Evolutionary conservation across 2,888 invertebrate genomes (phyloP), one percentile per base, ranked within the genome.

Genomic region (Coecobrya sp.): DNA sequence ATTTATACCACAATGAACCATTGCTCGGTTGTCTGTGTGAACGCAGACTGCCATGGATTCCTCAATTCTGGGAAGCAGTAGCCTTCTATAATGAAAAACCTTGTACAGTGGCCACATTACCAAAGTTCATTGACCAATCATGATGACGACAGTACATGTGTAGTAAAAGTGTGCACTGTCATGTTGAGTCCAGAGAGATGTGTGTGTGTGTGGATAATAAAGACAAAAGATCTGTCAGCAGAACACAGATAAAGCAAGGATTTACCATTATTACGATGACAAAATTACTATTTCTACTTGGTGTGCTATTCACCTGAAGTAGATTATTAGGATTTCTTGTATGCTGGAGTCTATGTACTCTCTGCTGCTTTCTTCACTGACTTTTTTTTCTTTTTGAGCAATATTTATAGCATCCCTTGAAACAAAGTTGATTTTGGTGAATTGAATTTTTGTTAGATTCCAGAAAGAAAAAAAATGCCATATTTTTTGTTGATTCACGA

Each of bases 61-160:
- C 36, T 36, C 36, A 36, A 36, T 36, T 36, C 36, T 36, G 36
- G 36, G 36, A 36, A 36, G 7, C 36, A 7, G 3, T 36, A 7
- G n/a, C n/a, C 36, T 36, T 36, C 36, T 36, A 49, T 49, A 49
- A 10, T 1, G 49, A 70, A 42, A 70, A 70, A 70, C 70, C 70
- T 2, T 70, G 19, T 19, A 70, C 70, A 36, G 42, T 42, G 42
- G 70, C 70, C 70, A n/a, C 45, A 76, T 8, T 5, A 76, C 16
- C 25, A 25, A 70, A 13, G 76, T 76, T 76, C 76, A 76, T 76
- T 76, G 76, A 49, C 76, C 76, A 76, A 49, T 49, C 11, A 49
- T 49, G 25, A 76, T 76, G 49, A 25, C 27, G 16, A 16, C 65
- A 65, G 22, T 25, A 7, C 8, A 62, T 22, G 19, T 19, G 16